Evolutionary conservation across 2,113 vertebrate genomes (phyloP).

Genomic region (Peromyscus leucopus): DNA sequence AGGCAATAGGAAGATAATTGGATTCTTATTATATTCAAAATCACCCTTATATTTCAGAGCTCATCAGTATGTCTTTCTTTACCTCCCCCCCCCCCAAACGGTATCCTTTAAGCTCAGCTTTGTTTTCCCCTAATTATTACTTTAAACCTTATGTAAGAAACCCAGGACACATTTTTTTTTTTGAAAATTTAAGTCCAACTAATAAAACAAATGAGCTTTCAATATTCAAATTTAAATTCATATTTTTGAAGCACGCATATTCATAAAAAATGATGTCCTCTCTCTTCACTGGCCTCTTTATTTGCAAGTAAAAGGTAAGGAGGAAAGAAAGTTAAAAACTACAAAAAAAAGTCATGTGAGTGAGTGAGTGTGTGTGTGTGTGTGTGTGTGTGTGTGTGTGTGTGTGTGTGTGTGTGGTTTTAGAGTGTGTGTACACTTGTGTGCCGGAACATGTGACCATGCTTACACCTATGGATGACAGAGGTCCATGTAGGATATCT

Average conservation of each 20-base stretch:
- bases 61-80: background rate
- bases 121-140: background rate
- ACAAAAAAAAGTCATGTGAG: background rate
- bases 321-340: background rate
- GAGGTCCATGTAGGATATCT: background rate
- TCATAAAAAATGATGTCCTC: background rate
- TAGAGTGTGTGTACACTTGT: background rate
- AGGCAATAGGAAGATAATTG: background rate
- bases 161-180: background rate
- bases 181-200: background rate
- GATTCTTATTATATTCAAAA: background rate
- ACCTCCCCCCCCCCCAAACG: background rate
- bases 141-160: background rate
- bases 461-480: background rate
- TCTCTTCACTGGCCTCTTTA: background rate
- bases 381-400: background rate
- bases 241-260: background rate
- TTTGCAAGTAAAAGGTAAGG: background rate
- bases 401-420: background rate
- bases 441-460: background rate
- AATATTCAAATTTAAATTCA: constrained; percentile 44
- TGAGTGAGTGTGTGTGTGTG: background rate
- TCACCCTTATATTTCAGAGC: background rate
- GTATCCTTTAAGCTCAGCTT: background rate
- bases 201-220: background rate